Evolutionary conservation across 1,140 invertebrate species (phyloP), one percentile per base, ranked within the genome.

Genomic region (Cotesia typhae): DNA sequence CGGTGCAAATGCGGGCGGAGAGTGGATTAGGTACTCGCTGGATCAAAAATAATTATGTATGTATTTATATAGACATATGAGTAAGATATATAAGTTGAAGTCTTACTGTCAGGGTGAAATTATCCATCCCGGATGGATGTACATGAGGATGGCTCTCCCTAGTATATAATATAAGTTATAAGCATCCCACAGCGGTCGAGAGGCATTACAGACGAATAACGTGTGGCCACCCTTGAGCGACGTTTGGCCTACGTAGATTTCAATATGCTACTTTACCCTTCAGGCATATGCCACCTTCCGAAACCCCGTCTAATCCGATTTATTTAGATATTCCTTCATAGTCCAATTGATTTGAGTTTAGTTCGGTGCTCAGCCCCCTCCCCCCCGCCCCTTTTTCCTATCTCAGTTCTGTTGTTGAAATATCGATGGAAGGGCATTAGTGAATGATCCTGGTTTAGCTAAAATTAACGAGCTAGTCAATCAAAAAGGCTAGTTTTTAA

Each of bases 241-340:
- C 47, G 17, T 28, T 20, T 41, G 10, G 28, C 10, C 66, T 67
- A 6, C 3, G 51, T 55, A 17, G 17, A 67, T 67, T 67, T 67
- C 66, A 67, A 67, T 67, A 67, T 67, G 66, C 66, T 67, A 67
- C 52, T 53, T 67, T 67, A 67, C 66, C 66, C 66, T 67, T 67
- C 51, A 67, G 52, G 66, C 66, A 67, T 67, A 67, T 67, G 66
- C 52, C 41, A 67, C 66, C 66, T 67, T 67, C 66, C 17, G 53
- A 36, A 7, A 36, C 41, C 35, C 9, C 51, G 52, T 67, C 52
- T 67, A 67, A 67, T 67, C 66, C 66, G 66, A 67, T 67, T 67
- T 67, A 67, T 67, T 67, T 47, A 35, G 53, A 67, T 67, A 53
- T 51, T n/a, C 51, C 12, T 28, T 12, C 12, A 37, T 41, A 67